Evolutionary conservation across 2,888 invertebrate species (phyloP).

Genomic region (Aplocera efformata): DNA sequence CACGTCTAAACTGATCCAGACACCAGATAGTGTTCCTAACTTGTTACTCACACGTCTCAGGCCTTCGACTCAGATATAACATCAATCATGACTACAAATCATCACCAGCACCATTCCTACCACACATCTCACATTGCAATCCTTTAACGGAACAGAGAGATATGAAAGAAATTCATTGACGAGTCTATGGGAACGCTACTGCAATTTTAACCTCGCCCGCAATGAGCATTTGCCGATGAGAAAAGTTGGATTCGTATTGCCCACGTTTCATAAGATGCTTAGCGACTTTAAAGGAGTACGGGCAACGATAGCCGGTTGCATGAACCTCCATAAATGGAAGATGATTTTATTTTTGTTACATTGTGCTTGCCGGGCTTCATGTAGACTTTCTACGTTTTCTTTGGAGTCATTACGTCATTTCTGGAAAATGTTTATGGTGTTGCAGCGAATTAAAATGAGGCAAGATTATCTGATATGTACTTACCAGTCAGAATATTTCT

Average conservation of each 20-base stretch:
- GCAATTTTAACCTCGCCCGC: slow-evolving; percentile 44
- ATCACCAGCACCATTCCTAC: too few species aligned
- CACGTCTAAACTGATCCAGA: too few species aligned
- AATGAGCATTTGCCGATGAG: slow-evolving; percentile 53
- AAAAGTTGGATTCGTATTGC: slow-evolving; percentile 48
- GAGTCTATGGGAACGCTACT: slow-evolving; percentile 37
- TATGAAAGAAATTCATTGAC: slow-evolving; percentile 28
- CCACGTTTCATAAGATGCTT: slow-evolving; percentile 29
- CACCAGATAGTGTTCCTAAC: too few species aligned
- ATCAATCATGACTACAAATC: too few species aligned
- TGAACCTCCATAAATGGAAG: slow-evolving; percentile 54
- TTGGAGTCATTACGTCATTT: slow-evolving; percentile 32
- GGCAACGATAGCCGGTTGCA: slow-evolving; percentile 56
- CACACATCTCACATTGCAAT: slow-evolving; percentile 1
- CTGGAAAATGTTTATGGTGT: slow-evolving; percentile 16
- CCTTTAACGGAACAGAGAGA: slow-evolving; percentile 23
- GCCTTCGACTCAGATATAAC: too few species aligned
- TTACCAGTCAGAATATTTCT: not conserved
- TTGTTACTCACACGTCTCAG: too few species aligned
- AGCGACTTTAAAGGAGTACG: slow-evolving; percentile 48
- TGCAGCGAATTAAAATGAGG: slow-evolving; percentile 17
- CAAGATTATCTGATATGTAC: slow-evolving; percentile 19
- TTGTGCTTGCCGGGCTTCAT: slow-evolving; percentile 46
- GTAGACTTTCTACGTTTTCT: slow-evolving; percentile 46
- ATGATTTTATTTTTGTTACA: slow-evolving; percentile 63